A percentile compares a stretch with the other conserved stretches of the same genome.
Conservation (phyloP, 2,888 invertebrate genomes). For the Mantis religiosa region DNA sequence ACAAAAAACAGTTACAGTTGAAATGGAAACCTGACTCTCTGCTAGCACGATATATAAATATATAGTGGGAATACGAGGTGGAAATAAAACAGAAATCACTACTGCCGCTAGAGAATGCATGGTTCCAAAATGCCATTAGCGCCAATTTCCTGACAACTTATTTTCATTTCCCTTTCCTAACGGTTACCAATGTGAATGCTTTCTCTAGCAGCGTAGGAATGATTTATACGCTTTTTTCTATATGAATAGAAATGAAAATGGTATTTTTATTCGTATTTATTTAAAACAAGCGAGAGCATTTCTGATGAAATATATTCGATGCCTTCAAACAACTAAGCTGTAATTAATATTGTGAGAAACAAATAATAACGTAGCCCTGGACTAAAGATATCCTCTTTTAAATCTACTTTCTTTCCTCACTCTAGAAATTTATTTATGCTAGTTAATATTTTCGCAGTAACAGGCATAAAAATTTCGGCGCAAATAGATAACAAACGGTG, state of each 20-base stretch:
- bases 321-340: no score
- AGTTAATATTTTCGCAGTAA: no score
- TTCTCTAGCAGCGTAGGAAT: background rate
- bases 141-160: background rate
- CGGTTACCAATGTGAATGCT: background rate
- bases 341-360: no score
- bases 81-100: background rate
- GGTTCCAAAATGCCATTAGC: background rate
- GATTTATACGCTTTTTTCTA: background rate
- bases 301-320: no score
- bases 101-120: background rate
- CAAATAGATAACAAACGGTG: no score
- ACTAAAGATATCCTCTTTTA: no score
- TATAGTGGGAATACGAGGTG: background rate
- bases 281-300: background rate
- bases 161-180: background rate
- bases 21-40: background rate
- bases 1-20: background rate
- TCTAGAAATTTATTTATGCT: no score
- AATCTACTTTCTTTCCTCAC: no score
- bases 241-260: background rate
- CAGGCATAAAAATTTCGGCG: no score
- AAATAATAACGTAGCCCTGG: no score
- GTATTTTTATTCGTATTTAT: background rate
- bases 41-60: background rate